Percentiles rank a stretch among this genome's conserved stretches.
Evolutionary conservation across 2,797 vertebrate genomes (phyloP).

Genomic region (Dromococcyx pavoninus): DNA sequence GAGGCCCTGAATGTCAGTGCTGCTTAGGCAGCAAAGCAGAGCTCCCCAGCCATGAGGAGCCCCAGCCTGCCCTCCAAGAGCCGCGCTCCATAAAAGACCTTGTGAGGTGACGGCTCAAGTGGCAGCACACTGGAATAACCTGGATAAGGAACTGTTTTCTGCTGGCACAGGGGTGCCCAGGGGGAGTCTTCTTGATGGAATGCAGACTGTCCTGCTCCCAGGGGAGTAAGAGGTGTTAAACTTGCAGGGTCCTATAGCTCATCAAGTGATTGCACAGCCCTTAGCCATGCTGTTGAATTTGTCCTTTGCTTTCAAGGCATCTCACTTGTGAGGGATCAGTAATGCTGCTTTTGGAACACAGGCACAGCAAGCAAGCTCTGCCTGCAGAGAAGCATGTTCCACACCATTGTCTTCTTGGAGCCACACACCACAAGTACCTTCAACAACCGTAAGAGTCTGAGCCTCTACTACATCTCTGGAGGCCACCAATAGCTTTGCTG

Average conservation of each 20-base stretch:
- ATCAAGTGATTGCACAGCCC: neutral
- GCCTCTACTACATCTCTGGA: neutral
- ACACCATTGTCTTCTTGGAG: neutral
- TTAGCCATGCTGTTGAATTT: neutral
- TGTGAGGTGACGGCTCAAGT: neutral
- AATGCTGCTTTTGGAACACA: neutral
- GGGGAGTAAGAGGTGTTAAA: neutral
- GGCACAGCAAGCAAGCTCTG: neutral
- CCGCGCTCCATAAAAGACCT: rapidly evolving
- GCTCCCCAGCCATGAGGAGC: no score
- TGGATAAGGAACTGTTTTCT: slow-evolving; percentile 2
- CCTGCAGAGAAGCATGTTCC: neutral
- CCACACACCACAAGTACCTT: neutral
- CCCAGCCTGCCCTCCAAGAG: neutral
- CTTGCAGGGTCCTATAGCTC: neutral
- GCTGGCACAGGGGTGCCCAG: neutral
- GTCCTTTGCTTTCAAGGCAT: neutral
- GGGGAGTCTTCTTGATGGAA: neutral
- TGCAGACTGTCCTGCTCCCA: neutral
- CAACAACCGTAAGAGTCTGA: rapidly evolving
- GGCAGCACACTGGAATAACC: neutral
- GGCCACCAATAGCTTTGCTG: neutral
- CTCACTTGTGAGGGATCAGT: neutral
- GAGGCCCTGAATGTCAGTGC: neutral
- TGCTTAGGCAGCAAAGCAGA: neutral